Evolutionary conservation across 1,140 invertebrate genomes (phyloP).

Genomic region (Pararge aegeria): DNA sequence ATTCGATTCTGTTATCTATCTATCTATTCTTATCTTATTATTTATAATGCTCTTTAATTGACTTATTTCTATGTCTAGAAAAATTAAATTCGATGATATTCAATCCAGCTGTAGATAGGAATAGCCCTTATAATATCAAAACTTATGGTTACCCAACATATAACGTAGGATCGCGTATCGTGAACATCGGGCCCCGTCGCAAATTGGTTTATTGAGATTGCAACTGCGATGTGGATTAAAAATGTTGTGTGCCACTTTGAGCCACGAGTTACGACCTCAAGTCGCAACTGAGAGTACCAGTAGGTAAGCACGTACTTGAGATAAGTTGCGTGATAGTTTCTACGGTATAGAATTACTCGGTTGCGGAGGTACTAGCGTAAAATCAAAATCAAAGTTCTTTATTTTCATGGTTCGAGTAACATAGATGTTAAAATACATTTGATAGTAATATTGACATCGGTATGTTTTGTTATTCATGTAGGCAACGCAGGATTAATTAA

Average conservation of each 20-base stretch:
- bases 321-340: constrained; percentile 7
- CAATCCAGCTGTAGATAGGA: too few relatives aligned
- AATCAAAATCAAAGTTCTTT: too few relatives aligned
- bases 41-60: too few relatives aligned
- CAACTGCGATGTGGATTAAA: constrained; percentile 51
- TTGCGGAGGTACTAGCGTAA: neutral
- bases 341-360: constrained; percentile 5
- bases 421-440: too few relatives aligned
- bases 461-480: too few relatives aligned
- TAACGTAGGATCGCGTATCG: constrained; percentile 57
- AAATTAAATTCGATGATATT: too few relatives aligned
- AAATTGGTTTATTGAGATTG: constrained; percentile 74
- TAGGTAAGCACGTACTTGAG: constrained; percentile 8
- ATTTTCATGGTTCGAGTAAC: too few relatives aligned
- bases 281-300: constrained; percentile 3
- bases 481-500: too few relatives aligned
- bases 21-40: too few relatives aligned
- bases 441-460: too few relatives aligned
- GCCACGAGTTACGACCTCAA: constrained; percentile 2
- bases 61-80: too few relatives aligned
- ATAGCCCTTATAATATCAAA: neutral
- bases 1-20: too few relatives aligned
- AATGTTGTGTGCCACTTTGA: constrained; percentile 42
- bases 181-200: constrained; percentile 50
- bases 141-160: constrained; percentile 33